A percentile compares a stretch with the other conserved stretches of the same genome.
Evolutionary conservation across 2,888 invertebrate species (phyloP).

Genomic region (Tiphia femorata): DNA sequence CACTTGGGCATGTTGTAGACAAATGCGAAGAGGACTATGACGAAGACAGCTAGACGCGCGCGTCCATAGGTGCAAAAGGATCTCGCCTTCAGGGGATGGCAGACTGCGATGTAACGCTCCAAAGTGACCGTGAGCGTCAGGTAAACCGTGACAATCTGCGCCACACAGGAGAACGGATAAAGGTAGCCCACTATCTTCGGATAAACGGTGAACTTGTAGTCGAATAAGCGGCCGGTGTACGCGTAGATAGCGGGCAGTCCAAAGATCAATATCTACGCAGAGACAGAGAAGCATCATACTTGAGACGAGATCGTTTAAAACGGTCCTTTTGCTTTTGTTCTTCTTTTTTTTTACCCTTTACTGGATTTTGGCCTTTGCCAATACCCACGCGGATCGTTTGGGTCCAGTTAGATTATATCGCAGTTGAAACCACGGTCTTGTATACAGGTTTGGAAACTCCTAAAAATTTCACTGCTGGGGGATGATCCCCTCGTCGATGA

Average conservation of each 20-base stretch:
- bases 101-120: slow-evolving; percentile 95
- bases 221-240: slow-evolving; percentile 82
- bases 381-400: too few species aligned
- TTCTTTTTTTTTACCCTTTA: too few species aligned
- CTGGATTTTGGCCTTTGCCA: too few species aligned
- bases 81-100: slow-evolving; percentile 89
- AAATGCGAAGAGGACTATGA: slow-evolving; percentile 84
- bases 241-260: slow-evolving; percentile 89
- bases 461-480: too few species aligned
- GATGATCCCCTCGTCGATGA: too few species aligned
- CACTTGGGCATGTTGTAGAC: slow-evolving; percentile 85
- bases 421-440: too few species aligned
- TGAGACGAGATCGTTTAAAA: too few species aligned
- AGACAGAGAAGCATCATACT: slow-evolving; percentile 22
- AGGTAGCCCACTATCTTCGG: slow-evolving; percentile 85
- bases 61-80: slow-evolving; percentile 91
- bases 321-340: too few species aligned
- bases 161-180: slow-evolving; percentile 87
- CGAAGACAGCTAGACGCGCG: slow-evolving; percentile 86
- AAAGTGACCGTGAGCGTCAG: slow-evolving; percentile 90
- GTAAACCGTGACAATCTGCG: slow-evolving; percentile 95
- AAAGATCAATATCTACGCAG: slow-evolving; percentile 75
- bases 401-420: too few species aligned
- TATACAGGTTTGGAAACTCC: too few species aligned
- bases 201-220: slow-evolving; percentile 84